These are phyloP conservation scores for Rhopalosiphum maidis DNA, from an alignment of 1,140 invertebrate species.

Conservation along the genomic window DNA sequence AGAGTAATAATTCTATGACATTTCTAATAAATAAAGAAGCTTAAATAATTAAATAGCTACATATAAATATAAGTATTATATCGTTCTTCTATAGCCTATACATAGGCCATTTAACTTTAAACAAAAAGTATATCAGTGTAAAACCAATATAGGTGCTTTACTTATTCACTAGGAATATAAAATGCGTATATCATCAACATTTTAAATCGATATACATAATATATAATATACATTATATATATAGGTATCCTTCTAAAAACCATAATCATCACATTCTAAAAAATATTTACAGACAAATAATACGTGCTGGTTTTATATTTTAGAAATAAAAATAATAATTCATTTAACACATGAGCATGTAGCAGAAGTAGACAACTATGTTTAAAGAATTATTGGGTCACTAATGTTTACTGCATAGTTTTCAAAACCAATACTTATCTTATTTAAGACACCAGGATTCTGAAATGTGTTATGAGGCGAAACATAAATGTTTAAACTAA, in stretches of 20 bases:
- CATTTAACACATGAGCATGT: accelerated
- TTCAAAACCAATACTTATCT: not conserved
- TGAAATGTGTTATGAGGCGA: not conserved
- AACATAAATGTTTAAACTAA: not conserved
- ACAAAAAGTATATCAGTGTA: not conserved
- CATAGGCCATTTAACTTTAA: not conserved
- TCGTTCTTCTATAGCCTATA: not conserved
- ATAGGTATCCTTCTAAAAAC: not conserved
- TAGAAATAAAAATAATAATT: not conserved
- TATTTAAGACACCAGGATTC: not conserved
- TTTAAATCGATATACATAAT: no score
- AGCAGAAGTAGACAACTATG: not conserved
- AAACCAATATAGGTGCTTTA: no score
- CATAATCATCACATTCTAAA: not conserved
- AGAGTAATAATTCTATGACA: not conserved
- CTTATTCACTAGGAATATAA: no score
- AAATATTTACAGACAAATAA: not conserved
- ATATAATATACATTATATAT: not conserved
- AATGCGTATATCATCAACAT: no score
- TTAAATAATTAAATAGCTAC: not conserved
- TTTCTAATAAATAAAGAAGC: not conserved
- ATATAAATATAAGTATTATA: not conserved
- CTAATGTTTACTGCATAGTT: not conserved
- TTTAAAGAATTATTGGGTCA: not conserved
- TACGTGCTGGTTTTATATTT: not conserved